Conservation (phyloP, 2,113 vertebrate genomes). For the Holacanthus passer region DNA sequence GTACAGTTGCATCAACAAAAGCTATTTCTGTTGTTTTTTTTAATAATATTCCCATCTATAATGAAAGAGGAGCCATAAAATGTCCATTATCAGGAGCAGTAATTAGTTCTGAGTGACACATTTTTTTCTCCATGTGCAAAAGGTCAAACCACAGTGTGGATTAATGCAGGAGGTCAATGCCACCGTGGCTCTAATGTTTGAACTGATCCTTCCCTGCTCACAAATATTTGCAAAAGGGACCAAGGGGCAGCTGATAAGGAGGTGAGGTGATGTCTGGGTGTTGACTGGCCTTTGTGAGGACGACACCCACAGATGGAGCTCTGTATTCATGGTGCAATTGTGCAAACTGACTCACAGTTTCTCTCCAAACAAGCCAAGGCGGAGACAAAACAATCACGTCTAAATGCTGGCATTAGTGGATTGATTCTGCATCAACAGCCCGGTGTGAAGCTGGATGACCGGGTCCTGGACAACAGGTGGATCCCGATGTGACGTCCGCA, state of each 20-base stretch:
- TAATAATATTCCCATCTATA: not conserved
- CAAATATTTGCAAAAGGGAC: constrained; percentile 65
- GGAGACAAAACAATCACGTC: constrained; percentile 12
- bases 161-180: constrained; percentile 7
- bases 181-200: constrained; percentile 14
- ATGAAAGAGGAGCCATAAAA: not conserved
- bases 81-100: not conserved
- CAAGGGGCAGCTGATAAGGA: constrained; percentile 61
- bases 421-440: constrained; percentile 31
- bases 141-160: constrained; percentile 1
- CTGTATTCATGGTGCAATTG: constrained; percentile 13
- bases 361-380: not conserved
- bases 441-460: constrained; percentile 11
- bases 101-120: too few species aligned
- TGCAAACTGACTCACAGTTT: constrained; percentile 36
- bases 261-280: constrained; percentile 34
- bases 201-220: constrained; percentile 15
- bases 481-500: constrained; percentile 23
- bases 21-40: too few species aligned
- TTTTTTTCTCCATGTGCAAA: not conserved
- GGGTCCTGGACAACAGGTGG: not conserved
- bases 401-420: not conserved
- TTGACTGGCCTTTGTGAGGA: constrained; percentile 25
- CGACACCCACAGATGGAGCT: constrained; percentile 2
- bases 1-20: not conserved